Conservation (phyloP, 2,888 invertebrate species). For the Chloroclystis v-ata region DNA sequence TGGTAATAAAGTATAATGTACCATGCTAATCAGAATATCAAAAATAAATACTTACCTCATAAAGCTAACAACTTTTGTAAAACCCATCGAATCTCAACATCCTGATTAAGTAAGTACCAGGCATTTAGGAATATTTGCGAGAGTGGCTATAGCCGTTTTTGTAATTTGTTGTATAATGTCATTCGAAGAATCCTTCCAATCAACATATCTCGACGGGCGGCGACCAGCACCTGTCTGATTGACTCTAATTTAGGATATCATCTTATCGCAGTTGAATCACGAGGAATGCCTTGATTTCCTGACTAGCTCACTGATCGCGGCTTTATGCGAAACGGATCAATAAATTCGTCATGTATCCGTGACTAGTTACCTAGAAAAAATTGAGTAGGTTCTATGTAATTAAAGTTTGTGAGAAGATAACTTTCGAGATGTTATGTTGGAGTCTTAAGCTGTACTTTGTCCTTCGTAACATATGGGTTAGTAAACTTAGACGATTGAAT, state of each 20-base stretch:
- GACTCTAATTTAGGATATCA: conserved; percentile 21
- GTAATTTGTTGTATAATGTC: conserved; percentile 21
- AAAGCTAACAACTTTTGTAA: too few relatives aligned
- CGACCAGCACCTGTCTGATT: conserved; percentile 26
- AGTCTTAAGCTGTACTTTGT: too few relatives aligned
- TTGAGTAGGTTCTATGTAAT: too few relatives aligned
- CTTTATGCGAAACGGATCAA: conserved; percentile 6
- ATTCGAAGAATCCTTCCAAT: conserved; percentile 32
- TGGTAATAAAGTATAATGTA: too few relatives aligned
- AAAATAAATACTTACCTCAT: too few relatives aligned
- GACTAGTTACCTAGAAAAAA: not conserved
- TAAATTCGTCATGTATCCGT: conserved; percentile 5
- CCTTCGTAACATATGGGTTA: too few relatives aligned
- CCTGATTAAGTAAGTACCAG: too few relatives aligned
- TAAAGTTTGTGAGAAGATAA: too few relatives aligned
- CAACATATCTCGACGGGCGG: conserved; percentile 30
- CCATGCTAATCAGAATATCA: too few relatives aligned
- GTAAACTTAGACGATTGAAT: too few relatives aligned
- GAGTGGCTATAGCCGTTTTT: not conserved
- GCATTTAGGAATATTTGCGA: not conserved
- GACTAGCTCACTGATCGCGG: conserved; percentile 30
- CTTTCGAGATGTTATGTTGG: too few relatives aligned
- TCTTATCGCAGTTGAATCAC: conserved; percentile 36
- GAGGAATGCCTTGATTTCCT: conserved; percentile 65
- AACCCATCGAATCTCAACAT: too few relatives aligned